phyloP scores from a whole-genome alignment of 2,888 invertebrate species.

The Charanyca ferruginea region DNA sequence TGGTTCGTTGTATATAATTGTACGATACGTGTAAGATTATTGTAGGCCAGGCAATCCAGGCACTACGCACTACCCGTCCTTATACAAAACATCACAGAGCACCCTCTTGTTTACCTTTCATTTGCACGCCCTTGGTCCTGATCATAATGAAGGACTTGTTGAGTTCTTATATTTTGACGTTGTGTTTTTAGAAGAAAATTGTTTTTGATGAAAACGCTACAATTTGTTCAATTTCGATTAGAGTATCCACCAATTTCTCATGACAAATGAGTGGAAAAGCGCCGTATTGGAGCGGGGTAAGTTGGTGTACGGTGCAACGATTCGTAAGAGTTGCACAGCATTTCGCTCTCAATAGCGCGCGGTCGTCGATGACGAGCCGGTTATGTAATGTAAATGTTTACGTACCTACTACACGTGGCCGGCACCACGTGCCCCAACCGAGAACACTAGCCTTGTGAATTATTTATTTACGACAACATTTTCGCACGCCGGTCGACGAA shows the following conservation, averaged over 20 bases:
- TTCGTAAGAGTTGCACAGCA: conserved; percentile 79
- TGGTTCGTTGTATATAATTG: conserved; percentile 67
- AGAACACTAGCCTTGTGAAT: conserved; percentile 91
- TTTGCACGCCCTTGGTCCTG: conserved; percentile 68
- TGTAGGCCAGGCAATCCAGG: conserved; percentile 52
- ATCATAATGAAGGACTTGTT: conserved; percentile 64
- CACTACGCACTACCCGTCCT: conserved; percentile 41
- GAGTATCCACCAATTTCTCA: background rate
- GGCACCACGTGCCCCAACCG: conserved; percentile 88
- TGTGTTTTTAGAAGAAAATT: background rate
- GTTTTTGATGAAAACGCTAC: background rate
- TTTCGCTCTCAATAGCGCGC: conserved; percentile 86
- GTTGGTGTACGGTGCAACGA: conserved; percentile 70
- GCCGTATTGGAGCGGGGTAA: conserved; percentile 43
- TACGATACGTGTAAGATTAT: conserved; percentile 64
- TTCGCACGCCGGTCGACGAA: conserved; percentile 91
- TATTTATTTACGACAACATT: conserved; percentile 91
- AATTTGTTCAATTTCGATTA: background rate
- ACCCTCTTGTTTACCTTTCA: conserved; percentile 74
- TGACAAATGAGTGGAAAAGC: conserved; percentile 18
- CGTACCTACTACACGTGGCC: conserved; percentile 89
- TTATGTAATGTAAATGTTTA: conserved; percentile 91
- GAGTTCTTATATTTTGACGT: conserved; percentile 33
- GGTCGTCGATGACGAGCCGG: conserved; percentile 88
- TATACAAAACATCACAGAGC: conserved; percentile 45